Evolutionary conservation across 2,888 invertebrate species (phyloP).

Genomic region (Dolichopus griseipennis): DNA sequence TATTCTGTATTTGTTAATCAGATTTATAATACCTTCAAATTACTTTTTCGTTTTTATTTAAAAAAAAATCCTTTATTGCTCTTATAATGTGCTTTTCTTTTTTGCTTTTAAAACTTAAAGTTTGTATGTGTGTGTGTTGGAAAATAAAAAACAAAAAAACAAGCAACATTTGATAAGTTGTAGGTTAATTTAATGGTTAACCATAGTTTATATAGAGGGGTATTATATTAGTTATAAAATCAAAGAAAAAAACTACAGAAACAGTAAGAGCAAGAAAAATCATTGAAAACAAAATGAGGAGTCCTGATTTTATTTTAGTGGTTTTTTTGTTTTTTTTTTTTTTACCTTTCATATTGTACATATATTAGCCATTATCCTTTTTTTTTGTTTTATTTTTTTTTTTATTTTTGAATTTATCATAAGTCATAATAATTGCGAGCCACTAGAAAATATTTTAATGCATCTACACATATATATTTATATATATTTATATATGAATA

Average conservation of each 20-base stretch:
- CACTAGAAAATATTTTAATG: neutral
- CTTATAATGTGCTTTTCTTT: no score
- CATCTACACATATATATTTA: neutral
- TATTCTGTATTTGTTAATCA: no score
- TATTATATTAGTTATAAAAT: neutral
- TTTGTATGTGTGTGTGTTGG: no score
- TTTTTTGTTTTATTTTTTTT: neutral
- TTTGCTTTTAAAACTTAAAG: no score
- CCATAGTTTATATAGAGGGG: constrained; percentile 1
- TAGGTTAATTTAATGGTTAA: constrained; percentile 6
- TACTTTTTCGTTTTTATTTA: no score
- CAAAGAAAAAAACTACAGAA: neutral
- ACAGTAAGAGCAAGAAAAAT: neutral
- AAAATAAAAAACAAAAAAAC: neutral
- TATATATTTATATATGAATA: no score
- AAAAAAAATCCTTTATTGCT: no score
- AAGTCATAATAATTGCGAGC: neutral
- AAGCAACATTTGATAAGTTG: constrained; percentile 1
- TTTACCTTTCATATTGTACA: neutral
- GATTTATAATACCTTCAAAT: no score
- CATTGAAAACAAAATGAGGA: neutral
- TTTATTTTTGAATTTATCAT: neutral
- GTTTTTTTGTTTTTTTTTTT: neutral
- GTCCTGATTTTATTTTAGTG: neutral
- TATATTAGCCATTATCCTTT: neutral